Conservation (phyloP, 2,113 vertebrate genomes). For the Elanoides forficatus region DNA sequence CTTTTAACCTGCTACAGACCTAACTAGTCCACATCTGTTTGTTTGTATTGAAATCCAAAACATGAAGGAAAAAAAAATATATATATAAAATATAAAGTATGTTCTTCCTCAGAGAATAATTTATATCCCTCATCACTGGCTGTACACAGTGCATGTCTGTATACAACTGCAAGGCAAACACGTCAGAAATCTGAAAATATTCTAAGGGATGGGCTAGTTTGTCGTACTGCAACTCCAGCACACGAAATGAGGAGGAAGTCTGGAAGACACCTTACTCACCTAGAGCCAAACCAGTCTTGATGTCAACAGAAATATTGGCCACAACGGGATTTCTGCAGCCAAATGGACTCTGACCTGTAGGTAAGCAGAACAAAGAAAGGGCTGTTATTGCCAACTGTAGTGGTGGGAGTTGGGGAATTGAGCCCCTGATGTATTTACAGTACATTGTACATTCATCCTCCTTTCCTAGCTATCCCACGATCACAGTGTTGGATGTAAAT, state of each 20-base stretch:
- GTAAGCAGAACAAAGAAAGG: not conserved
- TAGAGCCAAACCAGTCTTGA: not conserved
- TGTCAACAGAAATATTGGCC: not conserved
- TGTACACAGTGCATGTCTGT: not conserved
- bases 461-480: not conserved
- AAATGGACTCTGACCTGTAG: not conserved
- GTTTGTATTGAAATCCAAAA: not conserved
- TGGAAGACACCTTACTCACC: not conserved
- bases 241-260: rapidly evolving
- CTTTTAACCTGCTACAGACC: slow-evolving; percentile 2
- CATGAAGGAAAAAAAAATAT: not conserved
- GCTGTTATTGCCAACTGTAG: not conserved
- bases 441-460: not conserved
- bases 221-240: not conserved
- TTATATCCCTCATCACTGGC: not conserved
- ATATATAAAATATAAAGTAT: not conserved
- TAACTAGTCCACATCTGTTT: not conserved
- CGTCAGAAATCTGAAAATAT: not conserved
- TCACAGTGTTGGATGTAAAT: not conserved
- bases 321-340: not conserved
- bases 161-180: not conserved
- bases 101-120: not conserved
- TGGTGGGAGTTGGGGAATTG: not conserved
- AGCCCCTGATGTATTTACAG: not conserved
- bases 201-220: not conserved